Evolutionary conservation across 2,113 vertebrate species (phyloP), one percentile per base, ranked within the genome.

Genomic region (Phylloscopus trochilus): DNA sequence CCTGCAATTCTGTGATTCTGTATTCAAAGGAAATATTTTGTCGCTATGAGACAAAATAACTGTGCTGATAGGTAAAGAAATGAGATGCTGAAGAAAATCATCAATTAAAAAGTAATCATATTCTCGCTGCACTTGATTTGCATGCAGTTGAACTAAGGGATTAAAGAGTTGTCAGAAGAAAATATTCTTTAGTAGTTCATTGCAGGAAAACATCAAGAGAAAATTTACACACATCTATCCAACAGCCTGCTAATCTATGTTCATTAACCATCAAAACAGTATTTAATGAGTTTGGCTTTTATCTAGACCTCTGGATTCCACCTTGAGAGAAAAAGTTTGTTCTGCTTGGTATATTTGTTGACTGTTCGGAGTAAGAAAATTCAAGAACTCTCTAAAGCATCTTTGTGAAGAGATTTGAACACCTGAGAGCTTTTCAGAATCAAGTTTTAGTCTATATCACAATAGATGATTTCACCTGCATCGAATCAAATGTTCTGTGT

Each of bases 191-290:
- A 81, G 66, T 83, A 77, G 72, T 76, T 85, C 33, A 43, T 55
- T 91, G 44, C n/a, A 46, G 35, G 64, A 81, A 89, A 73, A 90
- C 56, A 84, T 92, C 79, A 96, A 95, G 86, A 95, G 63, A 37
- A 94, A 76, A 73, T 37, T 81, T 79, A 66, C 10, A 47, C 24
- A 66, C 44, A 64, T 72, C 66, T 83, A 64, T 75, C 18, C 39
- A 90, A 43, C 16, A 78, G 53, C 23, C 46, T 76, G 55, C 13
- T 95, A 92, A 81, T 92, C 59, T 83, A 19, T 80, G 68, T 77
- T 94, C 56, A 72, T 88, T 95, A 95, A 56, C 59, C 51, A 83
- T 83, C 85, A 95, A 93, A 83, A 37, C 39, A 76, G 33, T 55
- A 74, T 90, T 90, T 90, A 95, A 86, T 84, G 37, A 72, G 35